Evolutionary conservation across 2,888 invertebrate genomes (phyloP), one percentile per base, ranked within the genome.

Genomic region (Fragum whitleyi): DNA sequence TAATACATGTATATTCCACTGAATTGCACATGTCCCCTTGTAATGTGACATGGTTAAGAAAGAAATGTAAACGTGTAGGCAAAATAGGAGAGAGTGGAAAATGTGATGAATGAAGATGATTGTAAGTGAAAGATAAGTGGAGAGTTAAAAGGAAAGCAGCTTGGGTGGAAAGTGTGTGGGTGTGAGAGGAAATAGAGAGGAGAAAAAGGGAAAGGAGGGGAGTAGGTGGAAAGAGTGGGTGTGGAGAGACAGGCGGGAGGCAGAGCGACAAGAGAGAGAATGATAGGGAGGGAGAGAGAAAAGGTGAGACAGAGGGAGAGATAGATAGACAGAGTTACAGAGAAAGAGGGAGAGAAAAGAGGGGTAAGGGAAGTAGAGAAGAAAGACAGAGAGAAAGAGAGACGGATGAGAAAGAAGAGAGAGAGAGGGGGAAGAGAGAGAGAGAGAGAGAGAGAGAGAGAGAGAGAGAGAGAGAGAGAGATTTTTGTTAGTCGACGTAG

Each of bases 141-240:
- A 62, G 62, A 62, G 62, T 26, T 21, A 51, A 28, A 9, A 28
- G 0, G 53, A 51, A 42, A 68, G 68, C 9, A 42, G 39, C 16
- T 39, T 6, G 39, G 47, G 23, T 36, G 21, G 39, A 68, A 42
- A 68, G 42, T 16, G 47, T 19, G 28, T 19, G 42, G 42, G 28
- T 11, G 16, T 11, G 42, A 42, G 42, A 42, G 42, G 11, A 16
- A 16, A 16, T 7, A 42, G 42, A 42, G 42, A 42, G 42, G 16
- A 16, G 16, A 11, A 42, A 16, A 42, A 11, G 16, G 42, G 16
- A 16, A 42, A 16, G 39, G 68, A 68, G 68, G 39, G 47, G 21
- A 42, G 39, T 36, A 68, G 68, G 39, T 36, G 39, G 68, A 68
- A 42, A 42, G 47, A 68, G 47, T 39, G 47, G 21, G 23, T n/a